These are phyloP conservation scores for Agrypnus murinus DNA, from an alignment of 2,888 invertebrate species.

Conservation along the genomic window DNA sequence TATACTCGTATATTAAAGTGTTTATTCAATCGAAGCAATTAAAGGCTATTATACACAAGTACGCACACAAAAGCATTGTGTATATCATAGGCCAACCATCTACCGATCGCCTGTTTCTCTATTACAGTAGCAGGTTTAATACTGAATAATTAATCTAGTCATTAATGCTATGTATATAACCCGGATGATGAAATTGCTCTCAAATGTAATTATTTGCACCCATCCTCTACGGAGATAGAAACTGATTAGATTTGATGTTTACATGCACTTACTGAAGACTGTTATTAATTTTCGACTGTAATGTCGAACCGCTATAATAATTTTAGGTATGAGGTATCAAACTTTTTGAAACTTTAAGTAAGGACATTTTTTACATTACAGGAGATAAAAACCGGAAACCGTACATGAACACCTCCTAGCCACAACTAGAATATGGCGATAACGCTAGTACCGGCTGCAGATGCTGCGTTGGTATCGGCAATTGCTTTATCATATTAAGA, in stretches of 20 bases:
- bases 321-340: no score
- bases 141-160: conserved; percentile 36
- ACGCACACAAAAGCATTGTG: no score
- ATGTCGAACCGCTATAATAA: neutral
- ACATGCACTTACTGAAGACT: conserved; percentile 21
- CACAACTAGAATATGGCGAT: no score
- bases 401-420: no score
- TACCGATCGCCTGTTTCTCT: conserved; percentile 1
- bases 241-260: conserved; percentile 33
- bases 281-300: conserved; percentile 24
- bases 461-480: no score
- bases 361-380: no score
- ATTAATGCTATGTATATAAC: conserved; percentile 28
- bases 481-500: no score
- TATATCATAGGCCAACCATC: neutral
- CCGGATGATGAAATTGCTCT: conserved; percentile 33
- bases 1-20: no score
- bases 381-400: no score
- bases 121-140: conserved; percentile 22
- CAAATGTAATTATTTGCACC: conserved; percentile 35
- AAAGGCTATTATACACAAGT: neutral
- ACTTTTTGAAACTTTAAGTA: no score
- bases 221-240: conserved; percentile 20
- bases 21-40: conserved; percentile 1
- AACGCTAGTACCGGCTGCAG: no score